Base-by-base conservation (phyloP, 2,113 vertebrate genomes). In the Agelaius phoeniceus region DNA sequence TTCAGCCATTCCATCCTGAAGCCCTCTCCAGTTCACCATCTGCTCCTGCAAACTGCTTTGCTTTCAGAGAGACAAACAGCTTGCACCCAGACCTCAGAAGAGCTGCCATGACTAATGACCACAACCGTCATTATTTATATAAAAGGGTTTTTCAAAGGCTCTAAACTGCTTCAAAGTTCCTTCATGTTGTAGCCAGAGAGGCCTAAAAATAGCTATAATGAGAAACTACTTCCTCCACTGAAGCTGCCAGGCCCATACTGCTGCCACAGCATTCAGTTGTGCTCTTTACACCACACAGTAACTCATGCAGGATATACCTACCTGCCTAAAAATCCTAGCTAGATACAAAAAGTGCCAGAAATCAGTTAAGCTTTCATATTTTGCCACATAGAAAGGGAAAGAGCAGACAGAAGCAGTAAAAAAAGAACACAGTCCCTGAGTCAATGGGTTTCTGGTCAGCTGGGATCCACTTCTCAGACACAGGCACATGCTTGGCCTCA, bases 111-210 rank as follows among this genome's bases (percentile, higher is more conserved):
- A 59, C 89, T 96, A 90, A 88, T 23, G 46, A 83, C 55, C 28
- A 19, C 31, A 19, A 84, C 55, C 1, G 0, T 62, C 87, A 69
- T 41, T 92, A 91, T 75, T 94, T 89, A 35, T 74, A 87, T 33
- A 67, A 74, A 87, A 90, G 35, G n/a, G 22, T 80, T 63, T 92
- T 94, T 89, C 66, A 74, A 95, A 89, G 80, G 27, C 61, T 89
- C 57, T 39, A 71, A 80, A 71, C 39, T 59, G 39, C 61, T 89
- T 91, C 24, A 21, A 71, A 89, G 48, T 68, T 91, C 73, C 87
- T 81, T 91, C 75, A 58, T 37, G 35, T 28, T 91, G 84, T 0
- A 0, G 77, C n/a, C 81, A 91, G 59, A 84, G 65, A 84, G 35
- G 33, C 61, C 92, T 95, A 91, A 94, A 90, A 94, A 89, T 68